phyloP scores from a whole-genome alignment of 2,113 vertebrate genomes.

The Synchiropus splendidus region DNA sequence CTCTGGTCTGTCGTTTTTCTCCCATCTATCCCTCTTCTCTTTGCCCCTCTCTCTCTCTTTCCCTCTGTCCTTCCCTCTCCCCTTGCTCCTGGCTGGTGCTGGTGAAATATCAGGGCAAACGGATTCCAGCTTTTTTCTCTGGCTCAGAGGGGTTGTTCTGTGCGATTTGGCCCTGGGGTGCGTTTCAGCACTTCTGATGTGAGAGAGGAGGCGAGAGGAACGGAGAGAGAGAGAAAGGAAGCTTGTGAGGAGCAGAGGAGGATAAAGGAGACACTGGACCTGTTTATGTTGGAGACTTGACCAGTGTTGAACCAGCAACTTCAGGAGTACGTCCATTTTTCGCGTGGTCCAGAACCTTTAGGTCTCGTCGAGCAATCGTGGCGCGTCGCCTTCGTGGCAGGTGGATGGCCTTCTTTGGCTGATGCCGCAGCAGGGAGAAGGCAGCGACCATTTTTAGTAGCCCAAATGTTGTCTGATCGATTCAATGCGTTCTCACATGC shows the following conservation, averaged over 20 bases:
- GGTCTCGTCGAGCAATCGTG: constrained; percentile 48
- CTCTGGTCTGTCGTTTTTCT: constrained; percentile 57
- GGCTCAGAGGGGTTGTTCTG: constrained; percentile 72
- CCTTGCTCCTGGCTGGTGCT: constrained; percentile 66
- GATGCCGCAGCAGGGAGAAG: no score
- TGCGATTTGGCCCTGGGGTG: constrained; percentile 77
- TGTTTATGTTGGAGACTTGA: constrained; percentile 11
- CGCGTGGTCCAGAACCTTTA: constrained; percentile 35
- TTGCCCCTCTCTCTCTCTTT: constrained; percentile 42
- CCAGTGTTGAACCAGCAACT: constrained; percentile 40
- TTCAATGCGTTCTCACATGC: no score
- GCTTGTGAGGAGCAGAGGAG: constrained; percentile 22
- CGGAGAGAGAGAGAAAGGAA: constrained; percentile 14
- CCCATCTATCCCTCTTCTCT: constrained; percentile 59
- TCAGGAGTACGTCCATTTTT: constrained; percentile 20
- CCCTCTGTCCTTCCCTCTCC: constrained; percentile 45
- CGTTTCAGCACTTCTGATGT: constrained; percentile 69
- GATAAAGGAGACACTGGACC: constrained; percentile 6
- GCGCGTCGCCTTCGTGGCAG: constrained; percentile 55
- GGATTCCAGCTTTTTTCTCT: constrained; percentile 71
- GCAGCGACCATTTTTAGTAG: no score
- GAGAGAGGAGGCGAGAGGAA: constrained; percentile 51
- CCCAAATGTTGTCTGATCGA: no score
- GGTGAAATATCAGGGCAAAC: constrained; percentile 74
- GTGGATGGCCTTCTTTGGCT: constrained; percentile 50